Evolutionary conservation across 2,888 invertebrate species (phyloP), one percentile per base, ranked within the genome.

Genomic region (Pheosia gnoma): DNA sequence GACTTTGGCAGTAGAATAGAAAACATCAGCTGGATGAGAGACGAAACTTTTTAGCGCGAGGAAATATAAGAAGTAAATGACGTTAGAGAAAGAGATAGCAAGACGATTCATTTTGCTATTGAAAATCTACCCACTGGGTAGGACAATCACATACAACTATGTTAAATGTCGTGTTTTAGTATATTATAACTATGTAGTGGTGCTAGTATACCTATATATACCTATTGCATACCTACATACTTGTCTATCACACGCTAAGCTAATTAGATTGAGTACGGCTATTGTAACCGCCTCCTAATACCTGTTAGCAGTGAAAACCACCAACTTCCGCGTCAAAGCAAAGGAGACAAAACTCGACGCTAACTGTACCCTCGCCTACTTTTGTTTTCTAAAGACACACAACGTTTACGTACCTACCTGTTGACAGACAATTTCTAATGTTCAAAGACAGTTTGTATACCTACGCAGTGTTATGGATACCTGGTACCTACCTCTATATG

Each of bases 381-480:
- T 55, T n/a, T 55, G 58, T 61, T 59, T 38, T 52, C 54, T 56
- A 60, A 63, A 68, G 59, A 67, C 74, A 73, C 74, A 79, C 74
- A 67, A 71, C 70, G 70, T 61, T 59, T 47, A 47, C 47, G 11
- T 47, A 6, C 4, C n/a, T 0, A 25, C 25, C 25, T 25, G 25
- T 25, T 25, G 25, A 25, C 25, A 25, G 47, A n/a, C n/a, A 47
- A n/a, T 47, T 47, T n/a, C 47, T n/a, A 11, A 47, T 47, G 47
- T n/a, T 47, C 5, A 47, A 47, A 47, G 9, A 9, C 10, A 47
- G 4, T 47, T 2, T 9, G 11, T 47, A 47, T 47, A n/a, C 4
- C 6, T 41, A 41, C 6, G 41, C 0, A 41, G 6, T 41, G 25
- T 25, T 41, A 41, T 41, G 41, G 5, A 41, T 41, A 25, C 8